Evolutionary conservation across 2,888 invertebrate species (phyloP), one percentile per base, ranked within the genome.

Genomic region (Homarus gammarus): DNA sequence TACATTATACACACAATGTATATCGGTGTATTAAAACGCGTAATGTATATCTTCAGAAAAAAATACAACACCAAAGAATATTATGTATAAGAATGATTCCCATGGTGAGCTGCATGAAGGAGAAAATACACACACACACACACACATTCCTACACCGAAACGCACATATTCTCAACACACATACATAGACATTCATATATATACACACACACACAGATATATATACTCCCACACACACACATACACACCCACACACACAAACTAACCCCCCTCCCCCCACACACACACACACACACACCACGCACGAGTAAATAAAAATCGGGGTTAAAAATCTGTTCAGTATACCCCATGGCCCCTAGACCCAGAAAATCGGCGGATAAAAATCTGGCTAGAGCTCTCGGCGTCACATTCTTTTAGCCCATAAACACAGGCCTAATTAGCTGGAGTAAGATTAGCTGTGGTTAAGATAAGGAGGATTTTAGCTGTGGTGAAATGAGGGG

Each of bases 201-300:
- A 73, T n/a, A 73, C 36, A 73, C n/a, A 38, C 40, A 38, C 40
- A 38, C 40, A n/a, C 40, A 38, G 10, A 73, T 12, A 73, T 36
- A 73, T 36, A 73, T 15, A 73, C 36, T 36, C n/a, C 73, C 12
- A 73, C n/a, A 73, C 12, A 73, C 12, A 73, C 12, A 73, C n/a
- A 73, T 15, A 73, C 2, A 73, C 12, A 73, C n/a, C 73, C n/a
- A 73, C n/a, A 73, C 5, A 73, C n/a, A 73, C n/a, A 73, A 5
- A 73, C n/a, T 73, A n/a, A 73, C n/a, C 33, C n/a, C 73, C n/a
- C 73, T n/a, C 73, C n/a, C 73, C 36, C 73, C n/a, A 38, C n/a
- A 73, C 6, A 73, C n/a, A 73, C n/a, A 73, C 5, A 73, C n/a
- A 73, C n/a, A 68, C 68, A 27, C 3, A 31, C 3, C 10, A 22